Conservation (phyloP, 2,888 invertebrate species). For the Xylophagus ater region DNA sequence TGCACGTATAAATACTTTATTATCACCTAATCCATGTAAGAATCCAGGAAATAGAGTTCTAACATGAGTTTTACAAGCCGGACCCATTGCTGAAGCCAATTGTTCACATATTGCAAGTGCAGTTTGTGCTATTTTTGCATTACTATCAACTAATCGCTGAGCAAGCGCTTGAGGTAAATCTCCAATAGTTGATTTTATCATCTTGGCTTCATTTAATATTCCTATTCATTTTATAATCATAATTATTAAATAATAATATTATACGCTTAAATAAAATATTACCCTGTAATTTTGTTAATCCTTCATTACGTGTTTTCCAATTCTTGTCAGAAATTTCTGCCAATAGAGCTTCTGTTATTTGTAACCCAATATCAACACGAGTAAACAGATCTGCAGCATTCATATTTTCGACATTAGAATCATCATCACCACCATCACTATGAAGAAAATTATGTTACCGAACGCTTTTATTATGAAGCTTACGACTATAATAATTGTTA, state of each 20-base stretch:
- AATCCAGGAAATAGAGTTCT: conserved; percentile 75
- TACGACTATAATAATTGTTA: not conserved
- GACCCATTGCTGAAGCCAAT: conserved; percentile 72
- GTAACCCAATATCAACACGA: conserved; percentile 67
- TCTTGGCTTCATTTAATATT: conserved; percentile 51
- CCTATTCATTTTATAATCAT: conserved; percentile 1
- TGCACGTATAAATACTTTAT: conserved; percentile 66
- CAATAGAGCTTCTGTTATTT: conserved; percentile 69
- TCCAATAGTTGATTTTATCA: conserved; percentile 73
- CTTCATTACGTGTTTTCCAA: conserved; percentile 65
- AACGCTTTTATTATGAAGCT: too few species aligned
- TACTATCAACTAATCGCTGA: conserved; percentile 73
- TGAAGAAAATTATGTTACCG: conserved; percentile 4
- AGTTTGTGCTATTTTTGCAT: conserved; percentile 80
- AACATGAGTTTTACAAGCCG: conserved; percentile 66
- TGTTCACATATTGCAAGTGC: conserved; percentile 73
- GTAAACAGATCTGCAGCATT: conserved; percentile 62
- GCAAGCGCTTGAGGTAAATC: conserved; percentile 72
- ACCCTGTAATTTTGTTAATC: conserved; percentile 38
- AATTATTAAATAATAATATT: not conserved
- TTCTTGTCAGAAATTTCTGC: conserved; percentile 78
- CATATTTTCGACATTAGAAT: conserved; percentile 40
- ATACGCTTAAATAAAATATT: not conserved
- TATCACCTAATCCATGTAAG: conserved; percentile 65
- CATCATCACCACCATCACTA: conserved; percentile 34